Evolutionary conservation across 2,888 invertebrate species (phyloP), one percentile per base, ranked within the genome.

Genomic region (Noctua fimbriata): DNA sequence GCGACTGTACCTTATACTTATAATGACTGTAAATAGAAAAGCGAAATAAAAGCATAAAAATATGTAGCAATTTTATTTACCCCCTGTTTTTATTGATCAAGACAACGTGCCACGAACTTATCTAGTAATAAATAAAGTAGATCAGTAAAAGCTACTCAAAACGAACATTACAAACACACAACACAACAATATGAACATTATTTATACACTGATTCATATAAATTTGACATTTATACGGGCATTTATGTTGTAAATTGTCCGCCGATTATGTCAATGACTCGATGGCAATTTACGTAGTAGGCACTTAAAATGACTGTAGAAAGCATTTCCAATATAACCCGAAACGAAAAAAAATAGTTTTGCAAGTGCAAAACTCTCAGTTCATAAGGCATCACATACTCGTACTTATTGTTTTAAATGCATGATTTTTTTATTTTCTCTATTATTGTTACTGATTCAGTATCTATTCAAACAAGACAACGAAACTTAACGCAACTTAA

Each of bases 21-120:
- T 60, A 80, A 65, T 70, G 72, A 72, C 41, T 82, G 79, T 76
- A 82, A 21, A 79, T 75, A 73, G 21, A 66, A 82, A 77, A 47
- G 9, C 66, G 9, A 80, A 84, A 84, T 84, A 85, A 80, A 85
- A 69, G 63, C 9, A n/a, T 32, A 52, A 75, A 77, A 21, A 71
- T 80, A 72, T 21, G 7, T 28, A 12, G 9, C 21, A 16, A 16
- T 65, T 66, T 66, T 71, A n/a, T 14, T 49, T 52, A 32, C 49
- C 4, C 32, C 24, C n/a, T n/a, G 7, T 21, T 41, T 49, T 18
- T n/a, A n/a, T 44, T 67, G 21, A 36, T 36, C 10, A 21, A 21
- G 21, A 65, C 21, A 28, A 44, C 36, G 12, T 21, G 9, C 16
- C 2, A 32, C 16, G 1, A 58, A 63, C 16, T 36, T 55, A 76